Percentiles rank a stretch among this genome's conserved stretches.
Evolutionary conservation across 2,888 invertebrate genomes (phyloP).

Genomic region (Volucella zonaria): DNA sequence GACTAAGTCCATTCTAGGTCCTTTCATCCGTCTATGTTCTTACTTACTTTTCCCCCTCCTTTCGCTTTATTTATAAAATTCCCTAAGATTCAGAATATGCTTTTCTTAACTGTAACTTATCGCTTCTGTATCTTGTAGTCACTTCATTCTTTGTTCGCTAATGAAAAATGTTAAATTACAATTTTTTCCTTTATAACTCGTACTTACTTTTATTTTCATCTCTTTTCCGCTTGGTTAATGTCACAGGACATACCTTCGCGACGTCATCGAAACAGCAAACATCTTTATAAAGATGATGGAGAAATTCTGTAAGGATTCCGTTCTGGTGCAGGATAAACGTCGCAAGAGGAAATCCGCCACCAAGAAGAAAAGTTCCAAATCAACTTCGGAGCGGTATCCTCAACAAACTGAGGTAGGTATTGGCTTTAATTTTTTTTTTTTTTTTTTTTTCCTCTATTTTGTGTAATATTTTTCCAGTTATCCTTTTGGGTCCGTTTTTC

Average conservation of each 20-base stretch:
- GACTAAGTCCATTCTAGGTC: no score
- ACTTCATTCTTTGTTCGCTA: conserved; percentile 13
- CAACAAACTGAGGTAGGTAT: conserved; percentile 79
- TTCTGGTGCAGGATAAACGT: conserved; percentile 89
- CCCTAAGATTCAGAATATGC: no score
- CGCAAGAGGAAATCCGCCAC: conserved; percentile 76
- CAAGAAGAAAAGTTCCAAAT: conserved; percentile 74
- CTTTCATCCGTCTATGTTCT: no score
- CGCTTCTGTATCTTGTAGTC: not conserved
- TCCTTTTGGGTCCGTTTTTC: no score
- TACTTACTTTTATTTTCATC: conserved; percentile 7
- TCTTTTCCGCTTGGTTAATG: conserved; percentile 13
- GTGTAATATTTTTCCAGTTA: not conserved
- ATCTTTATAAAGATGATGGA: conserved; percentile 96
- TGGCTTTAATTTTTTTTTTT: no score
- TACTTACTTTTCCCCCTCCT: no score
- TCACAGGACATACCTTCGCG: conserved; percentile 89
- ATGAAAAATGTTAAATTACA: conserved; percentile 29
- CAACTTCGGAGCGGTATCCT: conserved; percentile 82
- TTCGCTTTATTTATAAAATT: no score
- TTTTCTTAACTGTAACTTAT: conserved; percentile 4
- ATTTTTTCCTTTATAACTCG: not conserved
- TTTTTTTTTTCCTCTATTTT: not conserved
- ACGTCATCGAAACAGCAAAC: conserved; percentile 94
- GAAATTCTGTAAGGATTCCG: conserved; percentile 85